These are phyloP conservation scores for Sisor rabdophorus DNA, from an alignment of 2,113 vertebrate species.

Conservation along the genomic window DNA sequence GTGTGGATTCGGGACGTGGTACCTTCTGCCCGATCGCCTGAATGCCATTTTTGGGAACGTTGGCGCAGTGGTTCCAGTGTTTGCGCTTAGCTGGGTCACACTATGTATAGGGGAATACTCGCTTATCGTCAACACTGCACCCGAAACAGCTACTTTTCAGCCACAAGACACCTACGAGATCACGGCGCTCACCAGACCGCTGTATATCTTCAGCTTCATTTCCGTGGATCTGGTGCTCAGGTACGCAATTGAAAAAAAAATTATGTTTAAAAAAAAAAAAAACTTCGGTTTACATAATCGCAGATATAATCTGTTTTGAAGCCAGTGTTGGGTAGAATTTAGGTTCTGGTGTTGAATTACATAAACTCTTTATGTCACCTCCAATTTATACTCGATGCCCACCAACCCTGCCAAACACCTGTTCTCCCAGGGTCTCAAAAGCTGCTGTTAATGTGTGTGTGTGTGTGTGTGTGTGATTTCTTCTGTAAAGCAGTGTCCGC, in stretches of 20 bases:
- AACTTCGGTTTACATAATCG: background rate
- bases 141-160: slow-evolving; percentile 93
- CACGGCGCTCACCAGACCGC: slow-evolving; percentile 86
- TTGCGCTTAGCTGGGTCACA: slow-evolving; percentile 89
- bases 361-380: background rate
- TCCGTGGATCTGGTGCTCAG: slow-evolving; percentile 87
- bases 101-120: slow-evolving; percentile 93
- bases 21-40: slow-evolving; percentile 84
- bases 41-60: slow-evolving; percentile 77
- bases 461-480: background rate
- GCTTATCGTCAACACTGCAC: slow-evolving; percentile 86
- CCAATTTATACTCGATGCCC: background rate
- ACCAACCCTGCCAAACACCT: background rate
- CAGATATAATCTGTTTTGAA: background rate
- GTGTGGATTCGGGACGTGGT: slow-evolving; percentile 93
- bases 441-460: background rate
- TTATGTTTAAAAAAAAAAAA: accelerated
- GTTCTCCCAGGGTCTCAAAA: background rate
- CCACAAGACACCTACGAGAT: slow-evolving; percentile 93
- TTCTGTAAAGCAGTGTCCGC: background rate
- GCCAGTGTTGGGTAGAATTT: background rate
- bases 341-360: background rate
- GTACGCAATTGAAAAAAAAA: slow-evolving; percentile 62
- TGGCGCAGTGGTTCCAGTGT: slow-evolving; percentile 75
- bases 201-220: slow-evolving; percentile 90